Evolutionary conservation across 2,797 vertebrate genomes (phyloP).

Genomic region (Cuculus canorus): DNA sequence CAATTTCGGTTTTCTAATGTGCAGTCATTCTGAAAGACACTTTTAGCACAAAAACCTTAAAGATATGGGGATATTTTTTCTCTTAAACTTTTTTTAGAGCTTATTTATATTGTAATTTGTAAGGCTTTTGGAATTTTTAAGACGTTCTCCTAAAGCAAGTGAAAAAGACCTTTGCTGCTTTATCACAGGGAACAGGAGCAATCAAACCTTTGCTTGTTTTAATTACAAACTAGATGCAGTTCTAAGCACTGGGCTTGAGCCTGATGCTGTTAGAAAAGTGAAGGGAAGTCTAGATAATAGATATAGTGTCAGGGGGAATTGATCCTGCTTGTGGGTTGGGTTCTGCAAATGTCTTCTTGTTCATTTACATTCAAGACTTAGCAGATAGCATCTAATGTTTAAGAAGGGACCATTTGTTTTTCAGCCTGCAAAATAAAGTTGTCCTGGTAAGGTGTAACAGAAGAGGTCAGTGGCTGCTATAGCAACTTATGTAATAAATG

Average conservation of each 20-base stretch:
- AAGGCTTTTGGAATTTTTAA: constrained; percentile 5
- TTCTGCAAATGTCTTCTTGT: neutral
- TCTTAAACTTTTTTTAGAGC: neutral
- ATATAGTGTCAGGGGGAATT: neutral
- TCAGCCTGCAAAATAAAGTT: neutral
- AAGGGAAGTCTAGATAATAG: neutral
- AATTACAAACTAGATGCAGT: neutral
- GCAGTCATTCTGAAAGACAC: neutral
- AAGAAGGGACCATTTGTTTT: neutral
- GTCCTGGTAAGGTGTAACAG: neutral
- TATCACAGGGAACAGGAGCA: neutral
- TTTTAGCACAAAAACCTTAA: neutral
- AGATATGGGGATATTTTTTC: neutral
- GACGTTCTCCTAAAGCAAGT: neutral
- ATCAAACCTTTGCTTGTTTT: neutral
- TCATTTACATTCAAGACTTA: neutral
- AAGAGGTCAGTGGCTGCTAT: neutral
- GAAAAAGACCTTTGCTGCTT: neutral
- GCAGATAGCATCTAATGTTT: neutral
- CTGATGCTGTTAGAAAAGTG: neutral
- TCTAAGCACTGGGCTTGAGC: neutral
- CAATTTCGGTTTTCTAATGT: constrained; percentile 40
- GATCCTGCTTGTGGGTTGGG: neutral
- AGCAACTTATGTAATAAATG: neutral
- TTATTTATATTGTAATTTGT: neutral